These are phyloP conservation scores for Spilosoma lubricipeda DNA, from an alignment of 2,888 invertebrate genomes.

Conservation along the genomic window DNA sequence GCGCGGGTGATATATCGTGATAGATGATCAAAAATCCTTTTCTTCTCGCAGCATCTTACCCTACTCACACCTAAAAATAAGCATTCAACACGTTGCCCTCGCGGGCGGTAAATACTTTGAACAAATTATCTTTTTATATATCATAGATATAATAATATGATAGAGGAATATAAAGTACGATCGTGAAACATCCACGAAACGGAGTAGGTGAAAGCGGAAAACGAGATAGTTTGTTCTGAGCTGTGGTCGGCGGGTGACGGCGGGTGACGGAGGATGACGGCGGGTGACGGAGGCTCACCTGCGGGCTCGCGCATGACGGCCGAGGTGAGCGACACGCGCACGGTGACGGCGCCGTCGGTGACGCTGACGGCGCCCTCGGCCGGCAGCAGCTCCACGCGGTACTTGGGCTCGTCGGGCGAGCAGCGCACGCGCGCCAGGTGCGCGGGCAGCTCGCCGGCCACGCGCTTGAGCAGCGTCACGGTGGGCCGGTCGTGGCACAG, in stretches of 20 bases:
- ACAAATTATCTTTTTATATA: constrained; percentile 83
- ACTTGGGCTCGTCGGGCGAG: constrained; percentile 84
- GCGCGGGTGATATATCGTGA: constrained; percentile 76
- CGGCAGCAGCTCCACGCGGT: constrained; percentile 93
- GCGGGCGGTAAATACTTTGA: constrained; percentile 73
- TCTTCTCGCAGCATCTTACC: constrained; percentile 78
- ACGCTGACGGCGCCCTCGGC: constrained; percentile 95
- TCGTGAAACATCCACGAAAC: constrained; percentile 53
- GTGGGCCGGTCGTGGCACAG: constrained; percentile 98
- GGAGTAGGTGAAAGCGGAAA: constrained; percentile 49
- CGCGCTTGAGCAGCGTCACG: constrained; percentile 93
- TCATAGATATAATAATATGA: constrained; percentile 45
- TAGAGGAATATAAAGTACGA: constrained; percentile 44
- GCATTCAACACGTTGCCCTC: constrained; percentile 78
- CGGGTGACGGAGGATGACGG: constrained; percentile 41
- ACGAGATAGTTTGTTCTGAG: constrained; percentile 84
- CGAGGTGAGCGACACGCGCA: constrained; percentile 96
- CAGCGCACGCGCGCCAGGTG: constrained; percentile 86
- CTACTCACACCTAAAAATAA: constrained; percentile 85
- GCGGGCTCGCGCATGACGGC: constrained; percentile 95
- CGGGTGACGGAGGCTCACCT: constrained; percentile 77
- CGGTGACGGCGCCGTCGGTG: constrained; percentile 91
- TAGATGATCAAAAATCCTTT: constrained; percentile 91
- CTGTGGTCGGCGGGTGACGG: constrained; percentile 56
- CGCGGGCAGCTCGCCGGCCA: constrained; percentile 93